Percentiles rank a stretch among this genome's conserved stretches.
These are phyloP conservation scores for Tragulus kanchil DNA, from an alignment of 2,113 vertebrate genomes.

Conservation along the genomic window DNA sequence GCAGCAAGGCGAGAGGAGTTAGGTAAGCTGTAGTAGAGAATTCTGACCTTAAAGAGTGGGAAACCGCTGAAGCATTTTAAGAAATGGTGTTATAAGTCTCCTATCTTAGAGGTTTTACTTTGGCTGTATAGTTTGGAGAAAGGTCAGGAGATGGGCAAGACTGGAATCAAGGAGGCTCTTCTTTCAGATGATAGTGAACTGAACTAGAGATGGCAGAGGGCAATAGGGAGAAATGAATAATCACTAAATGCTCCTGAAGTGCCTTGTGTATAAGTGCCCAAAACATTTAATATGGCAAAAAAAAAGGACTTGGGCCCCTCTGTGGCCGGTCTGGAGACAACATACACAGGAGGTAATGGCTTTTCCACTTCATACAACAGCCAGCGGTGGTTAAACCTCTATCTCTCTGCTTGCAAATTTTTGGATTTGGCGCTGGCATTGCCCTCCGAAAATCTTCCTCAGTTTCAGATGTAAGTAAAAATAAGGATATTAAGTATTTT, in stretches of 20 bases:
- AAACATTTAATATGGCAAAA: constrained; percentile 24
- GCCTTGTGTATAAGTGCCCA: neutral
- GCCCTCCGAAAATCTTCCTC: constrained; percentile 98
- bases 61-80: neutral
- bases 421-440: constrained; percentile 97
- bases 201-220: neutral
- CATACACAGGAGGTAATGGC: constrained; percentile 97
- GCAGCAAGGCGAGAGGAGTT: no score
- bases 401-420: constrained; percentile 98
- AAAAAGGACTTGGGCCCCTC: constrained; percentile 97
- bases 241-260: neutral
- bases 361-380: constrained; percentile 99
- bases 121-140: neutral
- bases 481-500: neutral
- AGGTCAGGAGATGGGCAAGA: neutral
- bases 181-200: neutral
- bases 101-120: constrained; percentile 13
- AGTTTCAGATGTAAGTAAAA: constrained; percentile 98
- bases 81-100: neutral
- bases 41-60: neutral
- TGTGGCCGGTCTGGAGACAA: constrained; percentile 97
- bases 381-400: constrained; percentile 99
- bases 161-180: neutral
- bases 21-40: neutral
- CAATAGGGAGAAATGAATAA: neutral